A percentile compares a stretch with the other conserved stretches of the same genome.
phyloP scores from a whole-genome alignment of 2,888 invertebrate genomes.

The Endomychus coccineus region DNA sequence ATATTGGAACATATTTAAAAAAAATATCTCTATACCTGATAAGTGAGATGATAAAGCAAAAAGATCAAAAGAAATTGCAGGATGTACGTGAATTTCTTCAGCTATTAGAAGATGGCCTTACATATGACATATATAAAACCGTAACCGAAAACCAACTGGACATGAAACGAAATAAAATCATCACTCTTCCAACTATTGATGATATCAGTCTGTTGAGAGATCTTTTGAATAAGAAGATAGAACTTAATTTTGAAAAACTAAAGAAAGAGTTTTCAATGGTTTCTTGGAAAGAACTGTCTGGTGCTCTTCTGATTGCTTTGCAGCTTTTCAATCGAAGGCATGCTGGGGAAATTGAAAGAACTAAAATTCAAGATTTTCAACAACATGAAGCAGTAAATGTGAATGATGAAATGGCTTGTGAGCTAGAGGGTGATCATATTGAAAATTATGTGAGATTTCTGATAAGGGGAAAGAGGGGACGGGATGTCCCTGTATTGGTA shows the following conservation, averaged over 20 bases:
- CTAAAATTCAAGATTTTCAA: not conserved
- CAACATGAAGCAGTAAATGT: not conserved
- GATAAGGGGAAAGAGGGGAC: slow-evolving; percentile 1
- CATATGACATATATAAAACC: too few relatives aligned
- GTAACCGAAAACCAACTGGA: too few relatives aligned
- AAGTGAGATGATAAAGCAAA: slow-evolving; percentile 15
- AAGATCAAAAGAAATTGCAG: slow-evolving; percentile 13
- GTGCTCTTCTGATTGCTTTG: slow-evolving; percentile 8
- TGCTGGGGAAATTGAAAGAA: slow-evolving; percentile 6
- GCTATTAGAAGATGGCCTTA: slow-evolving; percentile 14
- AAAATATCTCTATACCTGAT: slow-evolving; percentile 10
- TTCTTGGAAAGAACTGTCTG: slow-evolving; percentile 6
- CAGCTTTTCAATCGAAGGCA: slow-evolving; percentile 2
- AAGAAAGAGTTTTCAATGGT: too few relatives aligned
- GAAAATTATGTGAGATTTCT: slow-evolving; percentile 4
- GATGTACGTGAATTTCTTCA: slow-evolving; percentile 18
- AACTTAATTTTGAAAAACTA: too few relatives aligned
- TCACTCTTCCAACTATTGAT: too few relatives aligned
- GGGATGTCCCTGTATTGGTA: slow-evolving; percentile 1
- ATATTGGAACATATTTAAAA: slow-evolving; percentile 17
- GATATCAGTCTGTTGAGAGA: too few relatives aligned
- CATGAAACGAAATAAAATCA: too few relatives aligned
- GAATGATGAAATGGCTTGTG: slow-evolving; percentile 2
- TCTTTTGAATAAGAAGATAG: too few relatives aligned
- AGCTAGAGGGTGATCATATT: not conserved